These are phyloP conservation scores for Aphrophora alni DNA, from an alignment of 2,888 invertebrate species.

Conservation along the genomic window DNA sequence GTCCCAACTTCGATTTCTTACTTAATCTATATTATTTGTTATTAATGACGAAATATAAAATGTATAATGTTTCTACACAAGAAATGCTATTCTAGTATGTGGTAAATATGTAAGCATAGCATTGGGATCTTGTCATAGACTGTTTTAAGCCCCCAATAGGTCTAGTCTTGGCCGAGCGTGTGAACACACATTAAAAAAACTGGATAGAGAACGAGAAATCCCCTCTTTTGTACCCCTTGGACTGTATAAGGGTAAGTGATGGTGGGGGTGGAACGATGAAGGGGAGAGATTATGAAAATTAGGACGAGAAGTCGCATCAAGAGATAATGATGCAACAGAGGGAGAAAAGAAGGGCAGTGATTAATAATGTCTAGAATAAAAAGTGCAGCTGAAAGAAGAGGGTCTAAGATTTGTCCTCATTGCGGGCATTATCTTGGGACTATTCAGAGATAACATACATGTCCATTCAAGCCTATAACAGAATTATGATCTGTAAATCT, in stretches of 20 bases:
- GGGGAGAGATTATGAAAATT: constrained; percentile 39
- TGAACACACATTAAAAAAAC: constrained; percentile 42
- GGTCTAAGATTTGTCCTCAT: background rate
- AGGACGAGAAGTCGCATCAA: constrained; percentile 36
- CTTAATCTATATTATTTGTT: too few species aligned
- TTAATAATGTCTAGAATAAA: constrained; percentile 23
- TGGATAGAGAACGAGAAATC: constrained; percentile 36
- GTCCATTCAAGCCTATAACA: too few species aligned
- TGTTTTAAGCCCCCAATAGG: constrained; percentile 13
- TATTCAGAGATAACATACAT: background rate
- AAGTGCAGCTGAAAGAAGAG: background rate
- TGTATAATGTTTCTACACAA: too few species aligned
- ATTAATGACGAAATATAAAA: too few species aligned
- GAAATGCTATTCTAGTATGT: too few species aligned
- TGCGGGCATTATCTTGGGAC: background rate
- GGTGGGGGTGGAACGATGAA: constrained; percentile 28
- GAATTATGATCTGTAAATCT: too few species aligned
- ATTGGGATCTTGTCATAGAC: background rate
- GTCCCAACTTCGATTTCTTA: too few species aligned
- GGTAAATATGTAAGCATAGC: background rate
- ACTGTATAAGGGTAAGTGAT: constrained; percentile 10
- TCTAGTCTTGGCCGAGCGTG: constrained; percentile 35
- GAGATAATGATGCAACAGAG: constrained; percentile 32
- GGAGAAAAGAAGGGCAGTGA: constrained; percentile 6
- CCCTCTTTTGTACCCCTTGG: constrained; percentile 18